phyloP scores from a whole-genome alignment of 2,113 vertebrate species.

The Natator depressus region DNA sequence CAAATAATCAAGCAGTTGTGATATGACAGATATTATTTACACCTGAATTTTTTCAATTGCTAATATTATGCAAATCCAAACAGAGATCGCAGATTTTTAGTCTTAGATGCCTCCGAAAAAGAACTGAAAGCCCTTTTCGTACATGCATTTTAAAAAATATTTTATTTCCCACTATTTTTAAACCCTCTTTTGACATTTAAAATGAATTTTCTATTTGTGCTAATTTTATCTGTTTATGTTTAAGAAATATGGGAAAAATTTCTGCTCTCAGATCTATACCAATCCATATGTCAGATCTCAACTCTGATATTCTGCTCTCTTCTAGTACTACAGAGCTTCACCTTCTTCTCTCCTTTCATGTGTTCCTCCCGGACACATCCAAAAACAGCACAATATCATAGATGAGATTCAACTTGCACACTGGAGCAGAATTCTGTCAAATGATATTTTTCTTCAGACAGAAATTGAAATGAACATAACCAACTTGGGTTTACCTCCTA shows the following conservation, averaged over 20 bases:
- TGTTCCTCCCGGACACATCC: background rate
- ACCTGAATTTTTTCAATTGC: background rate
- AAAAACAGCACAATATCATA: background rate
- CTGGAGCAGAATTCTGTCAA: background rate
- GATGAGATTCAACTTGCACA: background rate
- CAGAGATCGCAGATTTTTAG: slow-evolving; percentile 14
- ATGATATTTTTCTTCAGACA: background rate
- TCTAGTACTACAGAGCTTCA: background rate
- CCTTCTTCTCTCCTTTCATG: background rate
- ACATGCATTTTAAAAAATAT: background rate
- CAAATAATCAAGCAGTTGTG: slow-evolving; percentile 38
- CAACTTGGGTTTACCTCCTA: background rate
- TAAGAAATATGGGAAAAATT: background rate
- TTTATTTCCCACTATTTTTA: background rate
- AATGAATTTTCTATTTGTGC: background rate
- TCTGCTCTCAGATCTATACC: background rate
- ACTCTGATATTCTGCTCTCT: background rate
- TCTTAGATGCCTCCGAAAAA: background rate
- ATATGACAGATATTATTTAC: slow-evolving; percentile 9
- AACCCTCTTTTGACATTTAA: background rate
- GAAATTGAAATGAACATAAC: background rate
- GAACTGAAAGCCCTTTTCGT: background rate
- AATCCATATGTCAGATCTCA: background rate
- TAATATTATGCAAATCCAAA: slow-evolving; percentile 49
- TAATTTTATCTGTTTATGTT: background rate